phyloP scores from a whole-genome alignment of 2,888 invertebrate genomes.

The Ochlodes sylvanus region DNA sequence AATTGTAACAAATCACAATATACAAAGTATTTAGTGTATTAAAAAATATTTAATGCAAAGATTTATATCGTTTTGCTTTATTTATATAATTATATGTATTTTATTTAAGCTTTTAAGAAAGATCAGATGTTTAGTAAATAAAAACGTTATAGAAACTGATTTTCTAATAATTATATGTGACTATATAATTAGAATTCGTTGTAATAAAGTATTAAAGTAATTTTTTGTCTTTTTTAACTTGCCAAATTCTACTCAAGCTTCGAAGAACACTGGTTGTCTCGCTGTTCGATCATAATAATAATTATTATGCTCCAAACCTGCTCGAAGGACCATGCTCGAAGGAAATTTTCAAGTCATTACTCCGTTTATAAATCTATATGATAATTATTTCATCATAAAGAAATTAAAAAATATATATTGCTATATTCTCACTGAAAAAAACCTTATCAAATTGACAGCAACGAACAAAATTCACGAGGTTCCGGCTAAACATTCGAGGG shows the following conservation, averaged over 20 bases:
- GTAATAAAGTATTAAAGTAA: conserved; percentile 69
- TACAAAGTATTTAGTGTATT: conserved; percentile 22
- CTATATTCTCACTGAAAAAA: conserved; percentile 41
- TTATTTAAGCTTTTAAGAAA: conserved; percentile 35
- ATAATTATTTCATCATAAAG: no score
- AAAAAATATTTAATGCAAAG: neutral
- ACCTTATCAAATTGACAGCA: conserved; percentile 63
- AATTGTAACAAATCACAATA: conserved; percentile 18
- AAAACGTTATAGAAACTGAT: conserved; percentile 28
- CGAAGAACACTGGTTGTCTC: no score
- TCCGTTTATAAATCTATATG: no score
- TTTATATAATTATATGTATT: no score
- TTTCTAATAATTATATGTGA: conserved; percentile 60
- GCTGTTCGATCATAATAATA: no score
- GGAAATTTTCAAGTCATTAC: no score
- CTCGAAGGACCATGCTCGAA: no score
- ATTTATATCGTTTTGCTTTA: neutral
- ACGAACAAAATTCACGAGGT: conserved; percentile 64
- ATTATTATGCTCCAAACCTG: no score
- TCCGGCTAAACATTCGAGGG: conserved; percentile 62
- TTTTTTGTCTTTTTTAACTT: conserved; percentile 39
- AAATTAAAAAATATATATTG: neutral
- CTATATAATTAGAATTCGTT: conserved; percentile 79
- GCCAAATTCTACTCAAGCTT: conserved; percentile 28
- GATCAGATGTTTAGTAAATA: conserved; percentile 30